Evolutionary conservation across 2,888 invertebrate genomes (phyloP).

Genomic region (Tachystola acroxantha): DNA sequence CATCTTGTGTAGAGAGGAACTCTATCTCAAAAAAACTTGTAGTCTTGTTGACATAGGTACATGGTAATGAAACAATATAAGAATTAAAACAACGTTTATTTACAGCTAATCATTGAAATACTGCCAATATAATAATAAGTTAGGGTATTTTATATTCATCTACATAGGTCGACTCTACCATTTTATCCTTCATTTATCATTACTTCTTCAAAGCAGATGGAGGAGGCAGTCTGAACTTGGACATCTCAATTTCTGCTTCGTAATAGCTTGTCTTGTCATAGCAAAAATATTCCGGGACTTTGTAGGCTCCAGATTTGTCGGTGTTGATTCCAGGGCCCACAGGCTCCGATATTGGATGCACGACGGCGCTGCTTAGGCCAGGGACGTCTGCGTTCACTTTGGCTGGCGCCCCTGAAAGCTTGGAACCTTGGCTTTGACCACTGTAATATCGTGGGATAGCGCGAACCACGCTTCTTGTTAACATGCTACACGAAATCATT

Average conservation of each 20-base stretch:
- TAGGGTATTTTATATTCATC: too few species aligned
- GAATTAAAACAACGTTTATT: too few species aligned
- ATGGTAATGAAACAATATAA: too few species aligned
- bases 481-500: slow-evolving; percentile 23
- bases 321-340: slow-evolving; percentile 85
- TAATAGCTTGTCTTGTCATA: slow-evolving; percentile 87
- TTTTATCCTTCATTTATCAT: too few species aligned
- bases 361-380: slow-evolving; percentile 80
- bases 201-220: slow-evolving; percentile 80
- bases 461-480: slow-evolving; percentile 23
- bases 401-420: slow-evolving; percentile 20
- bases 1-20: too few species aligned
- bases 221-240: slow-evolving; percentile 86
- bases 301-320: slow-evolving; percentile 83
- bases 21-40: too few species aligned
- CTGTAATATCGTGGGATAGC: slow-evolving; percentile 38
- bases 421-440: slow-evolving; percentile 26
- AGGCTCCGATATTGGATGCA: slow-evolving; percentile 70
- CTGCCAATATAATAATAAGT: too few species aligned
- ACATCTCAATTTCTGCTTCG: slow-evolving; percentile 92
- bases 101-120: too few species aligned
- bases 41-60: too few species aligned
- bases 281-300: slow-evolving; percentile 92
- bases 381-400: slow-evolving; percentile 69
- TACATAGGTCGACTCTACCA: too few species aligned